These are phyloP conservation scores for Oenanthe melanoleuca DNA, from an alignment of 2,113 vertebrate genomes.

Conservation along the genomic window DNA sequence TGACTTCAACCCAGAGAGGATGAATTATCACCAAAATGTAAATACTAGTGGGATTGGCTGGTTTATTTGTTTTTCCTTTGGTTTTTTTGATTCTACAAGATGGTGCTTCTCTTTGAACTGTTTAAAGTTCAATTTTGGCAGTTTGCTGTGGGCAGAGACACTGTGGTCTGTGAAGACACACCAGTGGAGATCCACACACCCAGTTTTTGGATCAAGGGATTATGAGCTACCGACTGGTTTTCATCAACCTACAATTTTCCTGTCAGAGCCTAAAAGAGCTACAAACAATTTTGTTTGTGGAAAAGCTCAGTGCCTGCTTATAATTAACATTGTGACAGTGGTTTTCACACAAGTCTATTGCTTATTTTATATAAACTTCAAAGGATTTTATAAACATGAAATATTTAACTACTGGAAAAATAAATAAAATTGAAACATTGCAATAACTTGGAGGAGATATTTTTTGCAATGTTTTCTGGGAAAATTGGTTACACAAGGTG, in stretches of 20 bases:
- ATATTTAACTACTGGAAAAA: background rate
- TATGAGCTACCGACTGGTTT: background rate
- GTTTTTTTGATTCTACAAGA: background rate
- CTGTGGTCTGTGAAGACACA: background rate
- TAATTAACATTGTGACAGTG: conserved; percentile 2
- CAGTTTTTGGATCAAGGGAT: background rate
- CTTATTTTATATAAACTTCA: background rate
- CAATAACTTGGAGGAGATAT: background rate
- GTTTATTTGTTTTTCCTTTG: background rate
- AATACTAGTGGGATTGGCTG: rapidly evolving
- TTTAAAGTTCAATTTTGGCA: background rate
- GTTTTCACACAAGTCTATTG: background rate
- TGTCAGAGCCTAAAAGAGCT: background rate
- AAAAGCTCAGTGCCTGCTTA: background rate
- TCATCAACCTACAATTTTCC: conserved; percentile 6
- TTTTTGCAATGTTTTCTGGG: background rate
- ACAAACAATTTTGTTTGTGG: conserved; percentile 15
- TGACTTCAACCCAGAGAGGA: background rate
- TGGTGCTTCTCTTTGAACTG: background rate
- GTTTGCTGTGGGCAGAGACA: background rate
- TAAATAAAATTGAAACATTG: background rate
- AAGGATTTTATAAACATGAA: background rate
- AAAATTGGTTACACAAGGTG: background rate
- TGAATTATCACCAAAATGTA: background rate
- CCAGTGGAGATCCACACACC: background rate